Evolutionary conservation across 2,888 invertebrate genomes (phyloP).

Genomic region (Cyclophora punctaria): DNA sequence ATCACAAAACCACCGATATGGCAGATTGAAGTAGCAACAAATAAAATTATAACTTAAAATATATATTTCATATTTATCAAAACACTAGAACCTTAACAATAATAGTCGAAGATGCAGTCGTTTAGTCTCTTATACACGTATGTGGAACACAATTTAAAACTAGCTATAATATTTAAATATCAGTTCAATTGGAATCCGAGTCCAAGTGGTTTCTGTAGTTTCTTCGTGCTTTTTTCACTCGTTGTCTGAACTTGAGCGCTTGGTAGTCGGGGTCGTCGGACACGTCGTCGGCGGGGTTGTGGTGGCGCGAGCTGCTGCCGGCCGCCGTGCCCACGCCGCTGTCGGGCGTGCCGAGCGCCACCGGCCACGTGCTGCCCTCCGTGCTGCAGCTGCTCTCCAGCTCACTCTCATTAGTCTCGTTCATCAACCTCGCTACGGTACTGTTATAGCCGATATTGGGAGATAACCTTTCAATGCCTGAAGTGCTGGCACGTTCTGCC

Average conservation of each 20-base stretch:
- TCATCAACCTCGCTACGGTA: conserved; percentile 63
- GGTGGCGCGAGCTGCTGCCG: conserved; percentile 47
- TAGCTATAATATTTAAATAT: conserved; percentile 6
- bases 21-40: background rate
- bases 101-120: conserved; percentile 28
- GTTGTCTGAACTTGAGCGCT: conserved; percentile 71
- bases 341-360: conserved; percentile 45
- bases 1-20: background rate
- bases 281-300: conserved; percentile 42
- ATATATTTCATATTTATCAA: background rate
- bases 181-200: conserved; percentile 77
- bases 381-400: conserved; percentile 67
- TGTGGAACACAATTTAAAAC: conserved; percentile 25
- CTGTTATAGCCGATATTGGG: conserved; percentile 43
- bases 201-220: conserved; percentile 79
- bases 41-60: background rate
- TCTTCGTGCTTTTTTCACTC: conserved; percentile 76
- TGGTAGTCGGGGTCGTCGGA: conserved; percentile 68
- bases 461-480: conserved; percentile 34
- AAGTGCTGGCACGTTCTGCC: conserved; percentile 33
- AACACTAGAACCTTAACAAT: conserved; percentile 16
- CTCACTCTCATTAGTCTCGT: conserved; percentile 69
- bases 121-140: conserved; percentile 16
- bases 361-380: conserved; percentile 47
- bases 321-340: conserved; percentile 54